phyloP scores from a whole-genome alignment of 2,888 invertebrate genomes.

The Metellina segmentata region DNA sequence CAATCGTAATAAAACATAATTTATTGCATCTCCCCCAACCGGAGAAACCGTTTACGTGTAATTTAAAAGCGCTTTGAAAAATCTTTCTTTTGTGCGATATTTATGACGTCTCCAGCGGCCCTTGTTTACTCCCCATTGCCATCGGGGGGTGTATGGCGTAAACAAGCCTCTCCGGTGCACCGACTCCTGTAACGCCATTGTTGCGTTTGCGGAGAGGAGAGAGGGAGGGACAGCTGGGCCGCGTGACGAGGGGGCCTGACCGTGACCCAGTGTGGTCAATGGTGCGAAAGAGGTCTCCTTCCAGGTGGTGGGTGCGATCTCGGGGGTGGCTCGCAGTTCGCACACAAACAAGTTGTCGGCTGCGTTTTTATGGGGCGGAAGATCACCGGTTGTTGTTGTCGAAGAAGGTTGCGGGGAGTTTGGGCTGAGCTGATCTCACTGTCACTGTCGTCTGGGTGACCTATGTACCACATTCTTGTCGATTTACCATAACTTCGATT shows the following conservation, averaged over 20 bases:
- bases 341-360: conserved; percentile 38
- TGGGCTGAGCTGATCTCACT: too few relatives aligned
- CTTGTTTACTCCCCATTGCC: conserved; percentile 40
- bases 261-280: conserved; percentile 69
- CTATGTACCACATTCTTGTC: too few relatives aligned
- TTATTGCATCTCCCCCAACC: background rate
- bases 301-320: conserved; percentile 4
- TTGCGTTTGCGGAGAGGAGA: background rate
- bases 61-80: conserved; percentile 68
- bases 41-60: conserved; percentile 34
- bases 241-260: conserved; percentile 37
- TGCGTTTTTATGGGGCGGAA: background rate
- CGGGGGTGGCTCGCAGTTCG: background rate
- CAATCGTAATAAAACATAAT: conserved; percentile 36
- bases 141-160: conserved; percentile 18
- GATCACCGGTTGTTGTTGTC: background rate
- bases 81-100: conserved; percentile 66
- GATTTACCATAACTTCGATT: too few relatives aligned
- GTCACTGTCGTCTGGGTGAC: too few relatives aligned
- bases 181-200: conserved; percentile 39
- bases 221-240: conserved; percentile 41
- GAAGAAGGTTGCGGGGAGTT: background rate
- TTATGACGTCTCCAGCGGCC: conserved; percentile 44
- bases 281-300: conserved; percentile 62
- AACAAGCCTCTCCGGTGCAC: conserved; percentile 59